phyloP scores from a whole-genome alignment of 2,888 invertebrate genomes.

The Rhaphigaster nebulosa region DNA sequence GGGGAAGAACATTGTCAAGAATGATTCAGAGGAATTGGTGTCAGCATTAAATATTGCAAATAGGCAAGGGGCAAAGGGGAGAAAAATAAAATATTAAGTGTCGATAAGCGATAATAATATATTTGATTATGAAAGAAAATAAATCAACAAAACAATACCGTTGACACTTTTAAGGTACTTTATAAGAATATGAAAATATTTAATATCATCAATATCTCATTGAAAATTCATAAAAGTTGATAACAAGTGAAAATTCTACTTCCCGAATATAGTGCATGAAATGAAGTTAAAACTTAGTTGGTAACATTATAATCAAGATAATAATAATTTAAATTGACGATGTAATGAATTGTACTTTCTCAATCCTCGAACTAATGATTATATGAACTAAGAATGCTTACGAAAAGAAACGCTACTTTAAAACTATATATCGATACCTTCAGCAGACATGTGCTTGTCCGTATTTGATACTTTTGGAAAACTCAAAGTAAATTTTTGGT shows the following conservation, averaged over 20 bases:
- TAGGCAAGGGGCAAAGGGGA: neutral
- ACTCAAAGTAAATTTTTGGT: too few species aligned
- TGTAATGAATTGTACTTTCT: too few species aligned
- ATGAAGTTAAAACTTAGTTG: too few species aligned
- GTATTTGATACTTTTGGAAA: too few species aligned
- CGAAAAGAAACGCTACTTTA: too few species aligned
- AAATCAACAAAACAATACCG: neutral
- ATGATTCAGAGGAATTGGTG: neutral
- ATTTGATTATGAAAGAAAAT: neutral
- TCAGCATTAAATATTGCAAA: slow-evolving; percentile 27
- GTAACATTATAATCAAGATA: too few species aligned
- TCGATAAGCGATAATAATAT: neutral
- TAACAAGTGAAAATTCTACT: neutral
- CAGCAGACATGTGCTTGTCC: too few species aligned
- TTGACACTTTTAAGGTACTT: neutral
- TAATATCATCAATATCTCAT: neutral
- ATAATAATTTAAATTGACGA: too few species aligned
- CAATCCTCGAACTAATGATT: too few species aligned
- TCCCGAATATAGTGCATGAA: neutral
- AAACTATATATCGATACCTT: too few species aligned
- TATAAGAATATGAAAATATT: neutral
- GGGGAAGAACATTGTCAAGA: neutral
- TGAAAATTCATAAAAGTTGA: neutral
- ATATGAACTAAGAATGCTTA: too few species aligned
- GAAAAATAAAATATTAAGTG: neutral